Conservation (phyloP, 2,888 invertebrate genomes). For the Scaeva pyrastri region DNA sequence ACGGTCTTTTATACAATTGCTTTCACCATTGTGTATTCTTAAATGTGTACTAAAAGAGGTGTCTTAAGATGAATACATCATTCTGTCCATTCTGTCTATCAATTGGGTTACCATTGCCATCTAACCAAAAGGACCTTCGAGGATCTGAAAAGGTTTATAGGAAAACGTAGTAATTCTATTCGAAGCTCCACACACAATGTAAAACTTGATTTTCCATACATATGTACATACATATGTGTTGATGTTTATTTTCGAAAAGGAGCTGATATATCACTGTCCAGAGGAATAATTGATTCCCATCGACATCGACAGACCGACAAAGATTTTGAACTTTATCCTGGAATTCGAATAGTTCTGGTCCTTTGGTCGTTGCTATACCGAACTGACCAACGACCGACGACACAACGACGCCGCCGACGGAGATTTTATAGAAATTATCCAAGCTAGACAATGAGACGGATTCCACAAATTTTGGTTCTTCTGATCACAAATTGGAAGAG, state of each 20-base stretch:
- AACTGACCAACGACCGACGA: too few relatives aligned
- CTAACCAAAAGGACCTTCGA: not conserved
- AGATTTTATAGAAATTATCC: too few relatives aligned
- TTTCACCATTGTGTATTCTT: not conserved
- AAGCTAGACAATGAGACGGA: too few relatives aligned
- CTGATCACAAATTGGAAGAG: too few relatives aligned
- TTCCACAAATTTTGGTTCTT: too few relatives aligned
- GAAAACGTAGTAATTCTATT: slow-evolving; percentile 22
- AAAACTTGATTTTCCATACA: slow-evolving; percentile 55
- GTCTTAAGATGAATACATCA: slow-evolving; percentile 1
- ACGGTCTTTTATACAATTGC: not conserved
- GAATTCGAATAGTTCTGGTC: not conserved
- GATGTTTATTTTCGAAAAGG: slow-evolving; percentile 48
- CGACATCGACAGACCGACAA: too few relatives aligned
- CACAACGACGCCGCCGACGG: too few relatives aligned
- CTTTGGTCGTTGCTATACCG: not conserved
- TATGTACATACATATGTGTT: too few relatives aligned
- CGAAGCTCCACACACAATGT: slow-evolving; percentile 22
- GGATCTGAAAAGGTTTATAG: not conserved
- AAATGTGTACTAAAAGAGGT: slow-evolving; percentile 13
- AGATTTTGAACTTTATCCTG: not conserved
- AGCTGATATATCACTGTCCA: slow-evolving; percentile 52
- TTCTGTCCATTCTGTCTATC: too few relatives aligned
- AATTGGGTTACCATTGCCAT: slow-evolving; percentile 5
- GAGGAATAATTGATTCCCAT: slow-evolving; percentile 46